Percentiles rank a stretch among this genome's conserved stretches.
Conservation (phyloP, 2,113 vertebrate genomes). For the Platysternon megacephalum region DNA sequence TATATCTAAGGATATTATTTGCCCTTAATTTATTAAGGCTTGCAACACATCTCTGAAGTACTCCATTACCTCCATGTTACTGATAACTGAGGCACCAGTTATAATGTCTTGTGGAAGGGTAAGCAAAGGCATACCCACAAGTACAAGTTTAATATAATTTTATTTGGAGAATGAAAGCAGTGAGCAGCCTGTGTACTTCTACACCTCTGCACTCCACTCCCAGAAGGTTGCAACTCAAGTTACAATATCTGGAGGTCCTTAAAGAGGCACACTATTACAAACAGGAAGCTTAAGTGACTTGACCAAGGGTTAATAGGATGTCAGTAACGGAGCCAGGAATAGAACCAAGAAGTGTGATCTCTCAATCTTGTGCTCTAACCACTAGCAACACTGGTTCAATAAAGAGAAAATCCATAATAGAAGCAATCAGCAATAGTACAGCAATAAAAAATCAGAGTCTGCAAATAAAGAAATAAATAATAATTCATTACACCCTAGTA, state of each 20-base stretch:
- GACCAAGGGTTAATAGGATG: neutral
- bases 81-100: neutral
- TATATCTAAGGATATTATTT: neutral
- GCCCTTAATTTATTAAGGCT: neutral
- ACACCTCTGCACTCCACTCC: neutral
- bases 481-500: neutral
- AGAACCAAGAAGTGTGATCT: neutral
- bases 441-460: neutral
- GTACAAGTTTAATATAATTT: no score
- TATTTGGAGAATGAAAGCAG: neutral
- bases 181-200: neutral
- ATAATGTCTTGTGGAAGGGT: neutral
- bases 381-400: neutral
- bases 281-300: neutral
- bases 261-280: neutral
- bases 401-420: neutral
- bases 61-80: neutral
- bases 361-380: neutral
- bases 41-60: neutral
- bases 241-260: neutral
- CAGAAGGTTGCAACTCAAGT: neutral
- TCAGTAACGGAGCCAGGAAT: neutral
- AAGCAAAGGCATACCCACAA: neutral
- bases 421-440: neutral
- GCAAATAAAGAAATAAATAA: neutral